Evolutionary conservation across 2,113 vertebrate species (phyloP), one percentile per base, ranked within the genome.

Genomic region (Oncorhynchus keta): DNA sequence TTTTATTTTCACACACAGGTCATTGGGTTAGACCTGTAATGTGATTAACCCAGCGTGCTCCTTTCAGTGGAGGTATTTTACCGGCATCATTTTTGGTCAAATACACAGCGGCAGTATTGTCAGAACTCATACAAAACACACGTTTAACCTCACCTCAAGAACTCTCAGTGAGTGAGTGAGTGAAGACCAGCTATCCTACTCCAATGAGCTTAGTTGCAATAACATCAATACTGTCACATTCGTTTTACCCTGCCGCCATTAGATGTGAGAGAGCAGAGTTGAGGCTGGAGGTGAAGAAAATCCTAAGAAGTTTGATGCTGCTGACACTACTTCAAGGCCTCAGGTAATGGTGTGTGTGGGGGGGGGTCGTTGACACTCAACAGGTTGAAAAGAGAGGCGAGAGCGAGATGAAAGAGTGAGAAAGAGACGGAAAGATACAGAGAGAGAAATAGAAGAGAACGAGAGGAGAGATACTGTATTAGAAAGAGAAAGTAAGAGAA

Each of bases 331-430:
- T 55, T 55, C 51, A 18, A 61, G n/a, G 61, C 61, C 61, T 45
- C 55, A 5, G 72, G n/a, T 22, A 30, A n/a, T 5, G 20, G 39
- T 45, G 35, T 7, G 57, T n/a, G 20, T 6, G 57, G 61, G 61
- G 16, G 24, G 35, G 24, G 35, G 9, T 24, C 39, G 61, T 45
- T 45, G 39, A 45, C 9, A 66, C 61, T 28, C 62, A 45, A 61
- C 69, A 79, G 48, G 71, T 48, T 72, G 74, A 57, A 68, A 32
- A 61, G 32, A 59, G n/a, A 68, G 14, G 59, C 7, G 20, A 62
- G 59, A 24, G 20, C 1, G n/a, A n/a, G 66, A 39, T 30, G 13
- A 70, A 72, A 55, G 14, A 70, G 72, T 55, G 68, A 81, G 68
- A 70, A 2, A 45, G 39, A 45, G 39, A 39, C 2, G 2, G 35